Conservation (phyloP, 2,113 vertebrate species). For the Istiophorus platypterus region DNA sequence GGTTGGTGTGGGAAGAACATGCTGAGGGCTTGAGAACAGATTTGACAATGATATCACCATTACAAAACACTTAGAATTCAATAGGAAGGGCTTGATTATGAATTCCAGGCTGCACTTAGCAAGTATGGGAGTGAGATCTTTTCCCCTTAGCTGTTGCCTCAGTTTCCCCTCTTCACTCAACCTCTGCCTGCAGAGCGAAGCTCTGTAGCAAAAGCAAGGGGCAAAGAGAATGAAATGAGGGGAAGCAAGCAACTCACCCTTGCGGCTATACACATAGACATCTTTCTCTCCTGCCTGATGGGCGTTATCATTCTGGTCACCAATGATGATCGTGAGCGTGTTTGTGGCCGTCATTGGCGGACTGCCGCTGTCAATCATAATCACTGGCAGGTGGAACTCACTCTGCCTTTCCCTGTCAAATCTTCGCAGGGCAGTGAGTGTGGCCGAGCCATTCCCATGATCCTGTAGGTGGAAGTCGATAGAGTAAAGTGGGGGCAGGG, state of each 20-base stretch:
- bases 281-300: constrained; percentile 89
- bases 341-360: constrained; percentile 89
- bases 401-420: constrained; percentile 91
- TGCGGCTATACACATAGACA: constrained; percentile 85
- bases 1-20: constrained; percentile 26
- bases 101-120: constrained; percentile 62
- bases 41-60: constrained; percentile 60
- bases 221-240: constrained; percentile 37
- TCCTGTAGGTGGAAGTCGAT: constrained; percentile 89
- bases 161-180: constrained; percentile 48
- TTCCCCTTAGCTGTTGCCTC: constrained; percentile 37
- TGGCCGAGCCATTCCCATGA: constrained; percentile 88
- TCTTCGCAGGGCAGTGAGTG: constrained; percentile 86
- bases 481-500: constrained; percentile 80
- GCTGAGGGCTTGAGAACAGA: constrained; percentile 48
- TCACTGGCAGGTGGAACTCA: constrained; percentile 85
- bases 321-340: constrained; percentile 89
- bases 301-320: constrained; percentile 91
- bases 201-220: constrained; percentile 31
- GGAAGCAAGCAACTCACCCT: constrained; percentile 81
- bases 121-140: constrained; percentile 56
- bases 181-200: constrained; percentile 38
- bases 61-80: constrained; percentile 64
- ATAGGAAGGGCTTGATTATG: constrained; percentile 54
- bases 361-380: constrained; percentile 89